A percentile compares a stretch with the other conserved stretches of the same genome.
phyloP scores from a whole-genome alignment of 2,113 vertebrate genomes.

The Aythya baeri region DNA sequence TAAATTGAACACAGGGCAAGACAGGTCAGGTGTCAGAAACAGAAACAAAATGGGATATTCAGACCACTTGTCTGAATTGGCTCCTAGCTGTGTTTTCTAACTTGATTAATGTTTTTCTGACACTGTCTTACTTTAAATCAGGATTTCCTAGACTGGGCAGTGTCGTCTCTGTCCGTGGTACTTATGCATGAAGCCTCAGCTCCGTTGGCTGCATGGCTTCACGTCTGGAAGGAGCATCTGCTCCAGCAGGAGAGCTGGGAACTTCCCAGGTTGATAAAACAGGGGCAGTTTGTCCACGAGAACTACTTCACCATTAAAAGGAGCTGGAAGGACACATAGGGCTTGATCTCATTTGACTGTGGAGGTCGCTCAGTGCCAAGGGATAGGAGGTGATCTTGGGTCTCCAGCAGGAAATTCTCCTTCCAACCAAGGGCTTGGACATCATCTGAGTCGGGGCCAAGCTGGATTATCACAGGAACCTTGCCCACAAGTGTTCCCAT shows the following conservation, averaged over 20 bases:
- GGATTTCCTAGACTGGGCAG: not conserved
- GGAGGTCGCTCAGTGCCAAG: not conserved
- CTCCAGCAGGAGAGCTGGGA: not conserved
- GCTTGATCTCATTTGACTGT: not conserved
- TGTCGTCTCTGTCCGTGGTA: slow-evolving; percentile 62
- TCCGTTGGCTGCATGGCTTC: not conserved
- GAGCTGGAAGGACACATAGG: not conserved
- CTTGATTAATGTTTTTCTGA: not conserved
- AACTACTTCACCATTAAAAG: not conserved
- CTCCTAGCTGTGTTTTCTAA: not conserved
- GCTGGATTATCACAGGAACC: not conserved
- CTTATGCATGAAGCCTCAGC: not conserved
- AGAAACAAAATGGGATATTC: not conserved
- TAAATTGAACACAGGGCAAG: not conserved
- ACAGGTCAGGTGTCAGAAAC: not conserved
- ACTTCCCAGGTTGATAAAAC: not conserved
- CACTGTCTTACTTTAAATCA: not conserved
- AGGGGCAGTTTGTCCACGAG: not conserved
- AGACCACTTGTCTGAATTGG: not conserved
- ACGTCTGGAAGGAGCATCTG: fast-evolving
- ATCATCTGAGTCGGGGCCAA: not conserved
- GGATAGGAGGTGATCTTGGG: not conserved
- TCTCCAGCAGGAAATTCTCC: not conserved
- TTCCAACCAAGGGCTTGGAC: not conserved
- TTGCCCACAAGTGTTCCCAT: not conserved